These are phyloP conservation scores for Andrena praecox DNA, from an alignment of 2,888 invertebrate species.

Conservation along the genomic window DNA sequence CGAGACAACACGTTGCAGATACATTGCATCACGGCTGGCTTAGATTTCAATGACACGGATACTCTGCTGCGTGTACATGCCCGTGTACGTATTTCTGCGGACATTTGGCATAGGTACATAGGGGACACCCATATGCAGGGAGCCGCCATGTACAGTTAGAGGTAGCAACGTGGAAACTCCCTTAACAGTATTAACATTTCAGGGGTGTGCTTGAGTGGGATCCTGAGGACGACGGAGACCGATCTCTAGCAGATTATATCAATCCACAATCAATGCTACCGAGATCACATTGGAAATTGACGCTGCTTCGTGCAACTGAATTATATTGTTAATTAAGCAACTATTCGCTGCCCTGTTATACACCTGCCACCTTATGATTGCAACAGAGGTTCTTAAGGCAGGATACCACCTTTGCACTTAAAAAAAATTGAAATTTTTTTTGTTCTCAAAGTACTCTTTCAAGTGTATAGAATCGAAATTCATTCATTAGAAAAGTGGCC, in stretches of 20 bases:
- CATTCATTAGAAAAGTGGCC: no score
- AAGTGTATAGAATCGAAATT: no score
- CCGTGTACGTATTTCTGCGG: conserved; percentile 24
- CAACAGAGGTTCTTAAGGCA: neutral
- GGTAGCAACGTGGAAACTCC: conserved; percentile 75
- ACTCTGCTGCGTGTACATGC: neutral
- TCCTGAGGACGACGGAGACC: conserved; percentile 63
- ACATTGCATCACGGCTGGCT: conserved; percentile 31
- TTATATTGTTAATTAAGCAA: neutral
- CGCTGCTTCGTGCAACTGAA: neutral
- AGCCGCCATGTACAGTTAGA: conserved; percentile 33
- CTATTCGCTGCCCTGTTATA: neutral
- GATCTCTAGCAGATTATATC: conserved; percentile 71
- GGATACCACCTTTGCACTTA: no score
- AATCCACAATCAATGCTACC: conserved; percentile 28
- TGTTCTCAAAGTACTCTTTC: no score
- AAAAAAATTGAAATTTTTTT: no score
- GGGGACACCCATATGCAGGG: conserved; percentile 36
- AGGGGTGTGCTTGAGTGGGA: conserved; percentile 70
- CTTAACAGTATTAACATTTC: conserved; percentile 81
- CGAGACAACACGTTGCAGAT: neutral
- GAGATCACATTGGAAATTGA: conserved; percentile 22
- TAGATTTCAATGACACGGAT: conserved; percentile 52
- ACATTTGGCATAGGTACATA: conserved; percentile 31
- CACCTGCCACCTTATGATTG: neutral